Conservation (phyloP, 37 sponge, comb jelly and placozoan species). For the Chondrosia reniformis region DNA sequence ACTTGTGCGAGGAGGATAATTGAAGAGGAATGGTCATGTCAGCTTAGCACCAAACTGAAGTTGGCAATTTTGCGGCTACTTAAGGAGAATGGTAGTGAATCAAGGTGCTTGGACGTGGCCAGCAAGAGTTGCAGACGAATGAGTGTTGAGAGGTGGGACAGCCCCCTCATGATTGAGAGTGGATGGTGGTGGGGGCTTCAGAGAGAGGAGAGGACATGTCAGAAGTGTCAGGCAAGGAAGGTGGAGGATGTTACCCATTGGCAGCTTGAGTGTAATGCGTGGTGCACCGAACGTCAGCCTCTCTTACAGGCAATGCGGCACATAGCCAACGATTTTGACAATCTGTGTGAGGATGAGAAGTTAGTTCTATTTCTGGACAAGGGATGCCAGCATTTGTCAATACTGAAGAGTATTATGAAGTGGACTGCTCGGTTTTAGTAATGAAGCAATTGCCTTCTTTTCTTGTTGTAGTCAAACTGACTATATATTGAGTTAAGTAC, state of each 20-base stretch:
- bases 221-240: neutral
- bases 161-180: conserved; percentile 13
- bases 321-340: neutral
- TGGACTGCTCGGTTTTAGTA: neutral
- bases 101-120: neutral
- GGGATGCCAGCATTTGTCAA: neutral
- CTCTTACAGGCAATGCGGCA: neutral
- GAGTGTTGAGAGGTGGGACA: conserved; percentile 21
- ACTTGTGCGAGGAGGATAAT: neutral
- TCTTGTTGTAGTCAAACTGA: no score
- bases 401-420: neutral
- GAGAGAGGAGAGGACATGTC: neutral
- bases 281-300: neutral
- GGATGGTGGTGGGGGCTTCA: conserved; percentile 1
- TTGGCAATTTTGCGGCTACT: conserved; percentile 1
- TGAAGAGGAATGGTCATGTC: neutral
- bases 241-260: neutral
- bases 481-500: no score
- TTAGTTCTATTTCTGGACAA: neutral
- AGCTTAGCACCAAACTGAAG: conserved; percentile 12
- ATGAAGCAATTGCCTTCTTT: no score
- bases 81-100: neutral
- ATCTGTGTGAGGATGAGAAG: neutral
- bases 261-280: neutral
- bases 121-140: neutral